phyloP scores from a whole-genome alignment of 1,140 invertebrate genomes.

The Hydropsyche tenuis region DNA sequence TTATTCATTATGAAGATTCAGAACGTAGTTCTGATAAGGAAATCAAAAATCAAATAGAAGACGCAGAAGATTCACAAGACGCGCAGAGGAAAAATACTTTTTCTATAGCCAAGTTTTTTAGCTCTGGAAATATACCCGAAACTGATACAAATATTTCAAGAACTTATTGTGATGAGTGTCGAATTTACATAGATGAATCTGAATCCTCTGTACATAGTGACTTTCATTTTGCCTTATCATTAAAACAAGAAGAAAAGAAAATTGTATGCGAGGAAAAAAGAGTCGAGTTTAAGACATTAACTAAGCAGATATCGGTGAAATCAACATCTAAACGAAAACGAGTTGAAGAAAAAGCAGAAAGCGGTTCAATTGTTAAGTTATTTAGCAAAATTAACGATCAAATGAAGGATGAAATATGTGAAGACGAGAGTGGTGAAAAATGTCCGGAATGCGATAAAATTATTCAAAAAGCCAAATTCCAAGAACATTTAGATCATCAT shows the following conservation, averaged over 20 bases:
- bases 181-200: conserved; percentile 58
- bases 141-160: conserved; percentile 50
- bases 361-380: neutral
- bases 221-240: conserved; percentile 67
- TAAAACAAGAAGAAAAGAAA: conserved; percentile 64
- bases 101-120: conserved; percentile 30
- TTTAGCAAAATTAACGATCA: conserved; percentile 40
- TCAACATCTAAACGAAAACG: conserved; percentile 8
- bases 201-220: conserved; percentile 64
- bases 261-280: conserved; percentile 6
- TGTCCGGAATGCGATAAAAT: conserved; percentile 70
- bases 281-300: neutral
- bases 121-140: conserved; percentile 37
- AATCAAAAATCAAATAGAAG: conserved; percentile 53
- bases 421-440: conserved; percentile 55
- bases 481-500: conserved; percentile 75
- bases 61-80: conserved; percentile 5
- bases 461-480: conserved; percentile 64
- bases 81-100: neutral
- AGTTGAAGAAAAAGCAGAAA: conserved; percentile 42
- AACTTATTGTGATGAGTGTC: conserved; percentile 62
- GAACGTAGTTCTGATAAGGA: conserved; percentile 59
- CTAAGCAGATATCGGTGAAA: conserved; percentile 6
- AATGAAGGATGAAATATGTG: conserved; percentile 38
- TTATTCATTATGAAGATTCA: no score